Evolutionary conservation across 2,888 invertebrate genomes (phyloP), one percentile per base, ranked within the genome.

Genomic region (Meloe dianella): DNA sequence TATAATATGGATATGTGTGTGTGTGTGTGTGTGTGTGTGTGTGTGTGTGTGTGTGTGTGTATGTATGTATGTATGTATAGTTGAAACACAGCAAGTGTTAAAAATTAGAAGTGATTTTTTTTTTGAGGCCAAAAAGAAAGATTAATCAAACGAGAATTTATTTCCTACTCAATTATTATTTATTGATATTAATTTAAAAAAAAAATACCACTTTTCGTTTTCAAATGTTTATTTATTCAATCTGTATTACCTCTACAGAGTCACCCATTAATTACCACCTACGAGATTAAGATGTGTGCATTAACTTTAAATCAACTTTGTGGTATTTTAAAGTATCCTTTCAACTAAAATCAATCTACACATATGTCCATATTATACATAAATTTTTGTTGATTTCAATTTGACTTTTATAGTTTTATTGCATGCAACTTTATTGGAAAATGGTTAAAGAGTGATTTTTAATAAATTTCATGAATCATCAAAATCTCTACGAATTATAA

Each of bases 351-450:
- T 41, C 17, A 41, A 41, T 41, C 17, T n/a, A 0, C 10, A 41
- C 7, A 41, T 35, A 10, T 17, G 7, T n/a, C n/a, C n/a, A n/a
- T n/a, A n/a, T n/a, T n/a, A n/a, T n/a, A n/a, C n/a, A n/a, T n/a
- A n/a, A n/a, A n/a, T n/a, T n/a, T 41, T 17, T 41, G 41, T 41
- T 41, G 41, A 41, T 41, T 41, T 41, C 17, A n/a, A 41, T 41
- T 7, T 17, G 41, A 41, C 41, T 41, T 41, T 41, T 41, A 41
- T 41, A 5, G 41, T 17, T 41, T 41, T 2, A n/a, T 41, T 41
- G 8, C 41, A 17, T 6, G 41, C 41, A 41, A 41, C 7, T 12
- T 35, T 35, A 35, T 35, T 17, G 41, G 41, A n/a, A 41, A 8
- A 41, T 8, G 17, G n/a, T 17, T 17, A 41, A 35, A 35, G 7